Evolutionary conservation across 2,888 invertebrate genomes (phyloP).

Genomic region (Drepanosiphum platanoidis): DNA sequence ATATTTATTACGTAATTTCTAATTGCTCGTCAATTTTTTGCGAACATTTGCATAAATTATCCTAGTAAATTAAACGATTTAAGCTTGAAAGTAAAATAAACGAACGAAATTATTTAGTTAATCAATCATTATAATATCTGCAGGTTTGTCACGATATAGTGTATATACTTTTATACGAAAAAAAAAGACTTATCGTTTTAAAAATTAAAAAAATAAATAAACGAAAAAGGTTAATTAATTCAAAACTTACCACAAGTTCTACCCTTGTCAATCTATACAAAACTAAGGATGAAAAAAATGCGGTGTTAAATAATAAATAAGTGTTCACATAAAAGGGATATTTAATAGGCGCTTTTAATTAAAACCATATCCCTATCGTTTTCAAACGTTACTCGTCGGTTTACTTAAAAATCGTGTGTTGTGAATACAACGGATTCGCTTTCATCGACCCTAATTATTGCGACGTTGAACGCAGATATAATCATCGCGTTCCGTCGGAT

Average conservation of each 20-base stretch:
- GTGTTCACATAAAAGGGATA: background rate
- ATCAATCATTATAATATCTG: slow-evolving; percentile 38
- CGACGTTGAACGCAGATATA: background rate
- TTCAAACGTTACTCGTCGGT: background rate
- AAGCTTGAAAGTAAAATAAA: slow-evolving; percentile 25
- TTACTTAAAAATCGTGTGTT: background rate
- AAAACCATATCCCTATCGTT: background rate
- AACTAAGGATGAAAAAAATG: background rate
- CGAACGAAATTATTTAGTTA: slow-evolving; percentile 20
- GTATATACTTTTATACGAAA: background rate
- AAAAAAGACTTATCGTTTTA: background rate
- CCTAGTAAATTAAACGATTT: background rate
- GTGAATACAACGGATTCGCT: background rate
- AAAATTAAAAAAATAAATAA: background rate
- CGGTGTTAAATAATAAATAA: background rate
- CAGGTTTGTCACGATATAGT: background rate
- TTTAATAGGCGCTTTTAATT: background rate
- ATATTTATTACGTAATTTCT: slow-evolving; percentile 20
- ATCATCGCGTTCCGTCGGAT: too few species aligned
- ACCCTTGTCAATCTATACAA: background rate
- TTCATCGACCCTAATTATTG: background rate
- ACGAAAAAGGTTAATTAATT: slow-evolving; percentile 19
- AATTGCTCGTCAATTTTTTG: slow-evolving; percentile 6
- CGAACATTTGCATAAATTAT: slow-evolving; percentile 10
- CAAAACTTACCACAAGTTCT: slow-evolving; percentile 14